A percentile compares a stretch with the other conserved stretches of the same genome.
Conservation (phyloP, 2,797 vertebrate genomes). For the Hippoglossus hippoglossus region DNA sequence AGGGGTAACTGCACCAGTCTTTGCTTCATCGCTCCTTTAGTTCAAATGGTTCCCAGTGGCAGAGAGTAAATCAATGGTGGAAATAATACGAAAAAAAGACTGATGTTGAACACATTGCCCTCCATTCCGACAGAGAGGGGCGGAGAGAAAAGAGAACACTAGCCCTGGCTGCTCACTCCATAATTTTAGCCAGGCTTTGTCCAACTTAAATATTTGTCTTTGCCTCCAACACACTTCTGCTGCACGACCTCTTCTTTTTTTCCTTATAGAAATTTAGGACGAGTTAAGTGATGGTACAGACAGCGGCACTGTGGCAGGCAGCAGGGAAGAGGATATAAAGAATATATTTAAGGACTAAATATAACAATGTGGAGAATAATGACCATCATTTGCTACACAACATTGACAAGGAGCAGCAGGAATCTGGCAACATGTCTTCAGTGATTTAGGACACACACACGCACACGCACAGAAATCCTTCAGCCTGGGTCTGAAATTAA, state of each 20-base stretch:
- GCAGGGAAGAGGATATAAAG: conserved; percentile 36
- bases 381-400: conserved; percentile 59
- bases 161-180: conserved; percentile 38
- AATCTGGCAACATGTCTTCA: conserved; percentile 42
- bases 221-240: conserved; percentile 65
- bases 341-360: not conserved
- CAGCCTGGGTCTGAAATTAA: too few relatives aligned
- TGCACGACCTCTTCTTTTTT: conserved; percentile 33
- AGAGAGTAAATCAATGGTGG: conserved; percentile 24
- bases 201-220: conserved; percentile 80
- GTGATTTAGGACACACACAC: conserved; percentile 33
- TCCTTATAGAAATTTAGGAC: conserved; percentile 53
- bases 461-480: not conserved
- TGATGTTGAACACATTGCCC: conserved; percentile 26
- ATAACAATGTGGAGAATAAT: conserved; percentile 24
- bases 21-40: conserved; percentile 34
- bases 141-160: conserved; percentile 39
- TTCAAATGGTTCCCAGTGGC: conserved; percentile 38
- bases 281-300: conserved; percentile 58
- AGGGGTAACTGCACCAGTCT: conserved; percentile 28
- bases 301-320: conserved; percentile 41
- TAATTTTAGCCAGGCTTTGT: conserved; percentile 48
- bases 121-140: conserved; percentile 26
- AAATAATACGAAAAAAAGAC: conserved; percentile 41
- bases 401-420: conserved; percentile 32